A percentile compares a stretch with the other conserved stretches of the same genome.
These are phyloP conservation scores for Halcyon malimbica DNA, from an alignment of 2,113 vertebrate species.

Conservation along the genomic window DNA sequence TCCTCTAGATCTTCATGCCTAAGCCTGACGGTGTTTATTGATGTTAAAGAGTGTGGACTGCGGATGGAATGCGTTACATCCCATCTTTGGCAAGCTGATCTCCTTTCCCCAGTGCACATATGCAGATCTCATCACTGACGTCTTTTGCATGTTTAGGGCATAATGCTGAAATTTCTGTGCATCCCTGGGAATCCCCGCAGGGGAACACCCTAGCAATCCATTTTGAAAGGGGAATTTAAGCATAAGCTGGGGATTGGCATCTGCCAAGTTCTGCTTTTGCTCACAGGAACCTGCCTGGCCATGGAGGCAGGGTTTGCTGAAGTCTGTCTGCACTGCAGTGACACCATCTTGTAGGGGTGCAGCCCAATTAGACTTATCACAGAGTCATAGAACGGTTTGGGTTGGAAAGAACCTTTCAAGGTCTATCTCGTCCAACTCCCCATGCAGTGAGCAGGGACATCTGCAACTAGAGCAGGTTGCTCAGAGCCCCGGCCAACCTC, in stretches of 20 bases:
- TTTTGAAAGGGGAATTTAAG: neutral
- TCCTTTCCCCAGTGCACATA: neutral
- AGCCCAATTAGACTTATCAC: neutral
- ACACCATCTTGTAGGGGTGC: rapidly evolving
- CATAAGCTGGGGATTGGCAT: neutral
- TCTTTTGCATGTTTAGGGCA: neutral
- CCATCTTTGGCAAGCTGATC: neutral
- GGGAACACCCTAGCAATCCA: neutral
- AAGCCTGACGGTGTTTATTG: neutral
- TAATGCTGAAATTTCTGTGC: neutral
- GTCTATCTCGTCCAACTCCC: neutral
- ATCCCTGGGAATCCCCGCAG: rapidly evolving
- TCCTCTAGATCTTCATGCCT: neutral
- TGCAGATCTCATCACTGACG: neutral
- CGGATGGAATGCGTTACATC: neutral
- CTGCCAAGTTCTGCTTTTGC: neutral
- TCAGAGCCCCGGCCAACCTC: neutral
- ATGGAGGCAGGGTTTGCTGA: neutral
- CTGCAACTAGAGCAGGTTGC: neutral
- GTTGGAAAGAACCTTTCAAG: neutral
- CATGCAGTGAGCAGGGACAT: neutral
- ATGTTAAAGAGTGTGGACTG: neutral
- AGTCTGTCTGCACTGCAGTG: neutral
- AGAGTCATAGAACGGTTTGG: neutral
- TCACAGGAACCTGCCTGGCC: neutral